Percentiles rank a stretch among this genome's conserved stretches.
phyloP scores from a whole-genome alignment of 2,113 vertebrate species.

The Copsychus sechellarum region DNA sequence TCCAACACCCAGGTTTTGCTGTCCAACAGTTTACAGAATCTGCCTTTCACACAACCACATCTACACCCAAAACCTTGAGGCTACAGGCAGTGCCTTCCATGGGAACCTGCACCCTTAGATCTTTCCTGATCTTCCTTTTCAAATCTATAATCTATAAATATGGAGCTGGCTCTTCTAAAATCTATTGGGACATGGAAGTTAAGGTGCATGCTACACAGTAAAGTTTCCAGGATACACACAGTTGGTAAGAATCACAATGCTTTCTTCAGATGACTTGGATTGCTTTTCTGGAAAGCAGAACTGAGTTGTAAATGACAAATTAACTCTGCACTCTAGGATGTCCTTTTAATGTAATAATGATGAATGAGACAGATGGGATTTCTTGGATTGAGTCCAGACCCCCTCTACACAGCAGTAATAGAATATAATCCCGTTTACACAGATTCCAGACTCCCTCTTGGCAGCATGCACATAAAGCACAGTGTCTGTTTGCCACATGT shows the following conservation, averaged over 20 bases:
- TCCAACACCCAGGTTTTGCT: neutral
- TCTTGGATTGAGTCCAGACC: neutral
- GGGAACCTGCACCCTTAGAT: neutral
- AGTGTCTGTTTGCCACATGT: neutral
- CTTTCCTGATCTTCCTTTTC: neutral
- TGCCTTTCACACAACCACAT: neutral
- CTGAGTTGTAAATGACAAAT: constrained; percentile 16
- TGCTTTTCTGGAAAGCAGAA: constrained; percentile 8
- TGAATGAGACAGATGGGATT: constrained; percentile 39
- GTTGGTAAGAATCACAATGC: neutral
- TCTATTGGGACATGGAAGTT: neutral
- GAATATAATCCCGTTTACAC: constrained; percentile 8
- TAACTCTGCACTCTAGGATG: neutral
- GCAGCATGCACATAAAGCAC: neutral
- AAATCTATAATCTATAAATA: neutral
- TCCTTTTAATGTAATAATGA: constrained; percentile 21
- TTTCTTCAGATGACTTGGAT: neutral
- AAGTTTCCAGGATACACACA: neutral
- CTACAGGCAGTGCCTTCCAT: neutral
- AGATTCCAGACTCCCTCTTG: neutral
- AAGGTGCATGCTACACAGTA: neutral
- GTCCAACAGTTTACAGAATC: neutral
- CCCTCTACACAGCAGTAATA: neutral
- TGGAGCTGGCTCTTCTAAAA: neutral
- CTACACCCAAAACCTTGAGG: neutral